Percentiles rank a stretch among this genome's conserved stretches.
Evolutionary conservation across 2,113 vertebrate species (phyloP).

Genomic region (Uria lomvia): DNA sequence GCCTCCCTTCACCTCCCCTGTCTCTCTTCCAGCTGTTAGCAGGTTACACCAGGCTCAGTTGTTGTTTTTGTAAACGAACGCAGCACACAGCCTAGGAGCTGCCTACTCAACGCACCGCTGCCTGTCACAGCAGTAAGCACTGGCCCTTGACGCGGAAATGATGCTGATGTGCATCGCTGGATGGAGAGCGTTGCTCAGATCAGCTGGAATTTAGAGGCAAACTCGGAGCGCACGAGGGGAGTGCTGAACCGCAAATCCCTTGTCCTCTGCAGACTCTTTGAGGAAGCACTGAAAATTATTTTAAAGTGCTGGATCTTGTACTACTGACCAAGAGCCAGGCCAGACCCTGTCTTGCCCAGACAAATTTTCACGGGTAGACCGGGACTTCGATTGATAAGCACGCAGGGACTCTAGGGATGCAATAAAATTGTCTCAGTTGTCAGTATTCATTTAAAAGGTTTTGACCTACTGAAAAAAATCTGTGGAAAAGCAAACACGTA

Average conservation of each 20-base stretch:
- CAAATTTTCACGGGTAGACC: background rate
- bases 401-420: background rate
- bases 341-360: background rate
- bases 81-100: background rate
- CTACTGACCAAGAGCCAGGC: background rate
- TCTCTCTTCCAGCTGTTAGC: background rate
- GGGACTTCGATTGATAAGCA: background rate
- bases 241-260: background rate
- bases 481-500: background rate
- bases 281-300: background rate
- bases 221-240: accelerated
- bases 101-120: background rate
- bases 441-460: background rate
- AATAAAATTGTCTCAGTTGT: background rate
- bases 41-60: background rate
- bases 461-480: background rate
- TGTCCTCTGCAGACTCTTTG: background rate
- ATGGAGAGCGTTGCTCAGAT: accelerated
- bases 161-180: accelerated
- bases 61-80: background rate
- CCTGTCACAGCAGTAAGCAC: background rate
- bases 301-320: background rate
- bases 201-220: background rate
- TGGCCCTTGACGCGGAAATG: accelerated
- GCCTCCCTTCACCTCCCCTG: background rate